Conservation (phyloP, 2,797 vertebrate species). For the Tympanoctomys barrerae region DNA sequence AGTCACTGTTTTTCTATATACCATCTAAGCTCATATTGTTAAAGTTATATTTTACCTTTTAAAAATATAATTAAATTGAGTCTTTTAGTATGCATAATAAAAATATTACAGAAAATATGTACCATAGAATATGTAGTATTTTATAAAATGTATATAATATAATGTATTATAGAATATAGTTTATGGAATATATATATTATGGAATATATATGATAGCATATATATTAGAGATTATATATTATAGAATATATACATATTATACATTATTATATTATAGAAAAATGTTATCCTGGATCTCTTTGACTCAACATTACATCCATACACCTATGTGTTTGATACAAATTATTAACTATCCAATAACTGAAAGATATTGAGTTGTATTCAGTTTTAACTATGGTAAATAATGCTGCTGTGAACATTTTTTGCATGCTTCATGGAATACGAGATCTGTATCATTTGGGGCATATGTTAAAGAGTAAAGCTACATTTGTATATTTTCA, state of each 20-base stretch:
- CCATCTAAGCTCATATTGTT: not conserved
- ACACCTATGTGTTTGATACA: not conserved
- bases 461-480: not conserved
- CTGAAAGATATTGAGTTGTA: not conserved
- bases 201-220: not conserved
- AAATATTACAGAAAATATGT: not conserved
- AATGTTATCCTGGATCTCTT: not conserved
- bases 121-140: not conserved
- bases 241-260: not conserved
- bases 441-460: not conserved
- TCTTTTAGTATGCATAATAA: not conserved
- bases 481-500: not conserved
- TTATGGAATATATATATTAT: not conserved
- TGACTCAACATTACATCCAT: not conserved
- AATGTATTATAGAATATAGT: not conserved
- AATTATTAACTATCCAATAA: not conserved
- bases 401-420: not conserved
- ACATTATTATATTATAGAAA: not conserved
- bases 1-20: slow-evolving; percentile 11
- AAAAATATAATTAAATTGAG: not conserved
- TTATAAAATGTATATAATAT: not conserved
- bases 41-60: not conserved
- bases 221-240: not conserved
- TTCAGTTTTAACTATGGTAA: not conserved
- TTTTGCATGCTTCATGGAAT: not conserved